Evolutionary conservation across 2,888 invertebrate genomes (phyloP).

Genomic region (Spodoptera exigua): DNA sequence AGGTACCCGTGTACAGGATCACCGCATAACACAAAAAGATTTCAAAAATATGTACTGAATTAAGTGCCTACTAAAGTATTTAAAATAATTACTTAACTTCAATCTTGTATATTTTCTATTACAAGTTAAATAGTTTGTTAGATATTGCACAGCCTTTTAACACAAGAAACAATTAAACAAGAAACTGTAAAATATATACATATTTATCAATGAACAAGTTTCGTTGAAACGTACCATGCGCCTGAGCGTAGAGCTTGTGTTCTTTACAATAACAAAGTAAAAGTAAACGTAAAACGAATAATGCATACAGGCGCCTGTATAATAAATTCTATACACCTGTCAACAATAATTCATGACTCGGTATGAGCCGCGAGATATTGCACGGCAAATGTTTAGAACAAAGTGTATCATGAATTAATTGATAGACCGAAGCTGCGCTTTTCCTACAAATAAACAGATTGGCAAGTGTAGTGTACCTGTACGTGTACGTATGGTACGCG

Average conservation of each 20-base stretch:
- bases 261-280: slow-evolving; percentile 2
- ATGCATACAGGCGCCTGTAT: background rate
- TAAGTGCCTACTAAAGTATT: slow-evolving; percentile 32
- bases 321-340: background rate
- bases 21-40: slow-evolving; percentile 3
- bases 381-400: slow-evolving; percentile 4
- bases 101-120: slow-evolving; percentile 38
- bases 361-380: slow-evolving; percentile 24
- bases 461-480: slow-evolving; percentile 38
- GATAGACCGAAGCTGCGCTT: slow-evolving; percentile 33
- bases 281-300: slow-evolving; percentile 9
- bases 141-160: slow-evolving; percentile 62
- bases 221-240: slow-evolving; percentile 15
- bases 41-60: slow-evolving; percentile 47
- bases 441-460: slow-evolving; percentile 40
- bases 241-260: slow-evolving; percentile 5
- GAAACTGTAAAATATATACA: slow-evolving; percentile 27
- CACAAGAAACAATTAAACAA: slow-evolving; percentile 47
- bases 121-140: slow-evolving; percentile 53
- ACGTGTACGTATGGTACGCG: slow-evolving; percentile 23
- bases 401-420: slow-evolving; percentile 2
- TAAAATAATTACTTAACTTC: slow-evolving; percentile 35
- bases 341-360: slow-evolving; percentile 20
- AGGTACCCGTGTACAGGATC: no score
- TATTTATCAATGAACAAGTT: slow-evolving; percentile 20